Conservation (phyloP, 2,888 invertebrate genomes). For the Baccha elongata region DNA sequence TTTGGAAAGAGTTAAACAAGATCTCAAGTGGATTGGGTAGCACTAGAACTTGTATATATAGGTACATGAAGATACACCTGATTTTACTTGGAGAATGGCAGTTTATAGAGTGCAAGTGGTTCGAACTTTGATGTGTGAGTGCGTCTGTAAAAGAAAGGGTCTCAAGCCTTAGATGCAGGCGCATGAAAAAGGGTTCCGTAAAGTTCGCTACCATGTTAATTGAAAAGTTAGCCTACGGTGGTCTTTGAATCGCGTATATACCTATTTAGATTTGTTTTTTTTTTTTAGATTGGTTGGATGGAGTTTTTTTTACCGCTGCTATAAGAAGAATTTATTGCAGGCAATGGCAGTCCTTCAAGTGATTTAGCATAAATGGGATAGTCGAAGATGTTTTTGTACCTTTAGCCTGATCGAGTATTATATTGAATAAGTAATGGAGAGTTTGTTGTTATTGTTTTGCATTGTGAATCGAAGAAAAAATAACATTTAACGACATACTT, state of each 20-base stretch:
- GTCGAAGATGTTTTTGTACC: neutral
- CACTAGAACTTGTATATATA: neutral
- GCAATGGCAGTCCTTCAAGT: slow-evolving; percentile 8
- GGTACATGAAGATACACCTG: neutral
- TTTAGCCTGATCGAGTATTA: neutral
- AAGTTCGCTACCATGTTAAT: slow-evolving; percentile 54
- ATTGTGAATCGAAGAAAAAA: neutral
- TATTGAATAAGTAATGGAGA: neutral
- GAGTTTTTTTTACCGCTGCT: neutral
- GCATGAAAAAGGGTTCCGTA: slow-evolving; percentile 24
- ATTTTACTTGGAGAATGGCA: slow-evolving; percentile 27
- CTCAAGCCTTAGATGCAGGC: neutral
- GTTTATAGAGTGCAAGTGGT: slow-evolving; percentile 53
- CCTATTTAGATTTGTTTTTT: slow-evolving; percentile 48
- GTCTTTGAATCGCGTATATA: slow-evolving; percentile 37
- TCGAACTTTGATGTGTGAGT: slow-evolving; percentile 28
- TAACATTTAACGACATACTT: neutral
- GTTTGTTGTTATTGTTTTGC: too few relatives aligned
- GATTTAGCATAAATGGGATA: slow-evolving; percentile 17
- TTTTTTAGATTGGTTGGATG: slow-evolving; percentile 17
- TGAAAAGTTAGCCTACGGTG: slow-evolving; percentile 54
- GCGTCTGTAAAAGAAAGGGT: neutral
- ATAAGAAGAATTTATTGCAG: slow-evolving; percentile 13
- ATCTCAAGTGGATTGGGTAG: slow-evolving; percentile 61
- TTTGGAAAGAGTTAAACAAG: slow-evolving; percentile 56